Percentiles rank a stretch among this genome's conserved stretches.
phyloP scores from a whole-genome alignment of 2,888 invertebrate species.

The Candidula unifasciata region DNA sequence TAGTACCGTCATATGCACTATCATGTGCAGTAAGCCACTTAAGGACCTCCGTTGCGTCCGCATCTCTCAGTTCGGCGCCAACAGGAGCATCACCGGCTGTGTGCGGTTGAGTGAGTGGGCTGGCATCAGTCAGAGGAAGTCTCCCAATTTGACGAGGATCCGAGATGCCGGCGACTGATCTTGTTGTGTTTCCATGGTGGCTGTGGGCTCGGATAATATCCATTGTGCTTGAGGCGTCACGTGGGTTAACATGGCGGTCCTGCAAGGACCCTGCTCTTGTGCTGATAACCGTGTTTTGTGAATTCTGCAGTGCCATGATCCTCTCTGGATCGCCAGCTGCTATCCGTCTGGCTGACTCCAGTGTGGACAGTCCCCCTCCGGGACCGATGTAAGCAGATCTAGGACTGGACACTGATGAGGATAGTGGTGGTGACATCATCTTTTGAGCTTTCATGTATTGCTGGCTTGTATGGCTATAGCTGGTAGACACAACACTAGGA shows the following conservation, averaged over 20 bases:
- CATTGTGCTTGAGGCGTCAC: conserved; percentile 30
- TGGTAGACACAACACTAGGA: not conserved
- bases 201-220: conserved; percentile 45
- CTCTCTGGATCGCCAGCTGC: conserved; percentile 49
- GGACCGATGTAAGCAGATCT: conserved; percentile 47
- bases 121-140: not conserved
- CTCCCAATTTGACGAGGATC: not conserved
- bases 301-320: conserved; percentile 43
- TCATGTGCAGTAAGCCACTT: conserved; percentile 34
- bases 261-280: conserved; percentile 7
- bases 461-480: conserved; percentile 28
- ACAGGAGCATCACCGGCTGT: not conserved
- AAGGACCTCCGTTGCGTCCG: conserved; percentile 30
- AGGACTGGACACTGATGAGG: conserved; percentile 30
- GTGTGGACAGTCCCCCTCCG: conserved; percentile 46
- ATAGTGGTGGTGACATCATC: conserved; percentile 37
- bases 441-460: conserved; percentile 44
- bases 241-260: conserved; percentile 6
- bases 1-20: not conserved
- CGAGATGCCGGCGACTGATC: not conserved
- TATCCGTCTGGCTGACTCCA: conserved; percentile 46
- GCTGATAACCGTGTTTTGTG: not conserved
- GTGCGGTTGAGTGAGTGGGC: not conserved
- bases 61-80: conserved; percentile 15
- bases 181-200: conserved; percentile 40